Conservation (phyloP, 2,888 invertebrate species). For the Drosophila borealis region DNA sequence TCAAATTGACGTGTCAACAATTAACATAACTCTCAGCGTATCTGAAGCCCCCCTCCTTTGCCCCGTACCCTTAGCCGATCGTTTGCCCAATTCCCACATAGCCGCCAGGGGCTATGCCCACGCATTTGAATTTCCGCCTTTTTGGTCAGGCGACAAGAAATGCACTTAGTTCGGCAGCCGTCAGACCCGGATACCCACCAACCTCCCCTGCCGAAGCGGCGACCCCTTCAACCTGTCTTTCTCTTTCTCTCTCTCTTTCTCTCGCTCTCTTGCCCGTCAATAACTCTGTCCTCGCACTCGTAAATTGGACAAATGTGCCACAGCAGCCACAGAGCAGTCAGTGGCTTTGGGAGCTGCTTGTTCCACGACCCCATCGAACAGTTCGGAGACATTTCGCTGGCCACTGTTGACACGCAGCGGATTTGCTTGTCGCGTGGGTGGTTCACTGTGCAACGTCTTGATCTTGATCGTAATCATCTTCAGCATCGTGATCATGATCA, state of each 20-base stretch:
- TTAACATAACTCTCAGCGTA: slow-evolving; percentile 76
- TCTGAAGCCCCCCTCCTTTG: background rate
- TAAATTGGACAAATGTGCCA: slow-evolving; percentile 55
- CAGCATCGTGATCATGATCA: slow-evolving; percentile 2
- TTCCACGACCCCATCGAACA: slow-evolving; percentile 50
- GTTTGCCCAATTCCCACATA: slow-evolving; percentile 22
- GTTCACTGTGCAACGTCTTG: slow-evolving; percentile 26
- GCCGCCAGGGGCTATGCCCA: slow-evolving; percentile 45
- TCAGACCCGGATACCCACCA: background rate
- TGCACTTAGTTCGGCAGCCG: slow-evolving; percentile 43
- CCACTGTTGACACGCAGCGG: slow-evolving; percentile 41
- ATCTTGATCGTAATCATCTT: slow-evolving; percentile 22
- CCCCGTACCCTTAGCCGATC: slow-evolving; percentile 3
- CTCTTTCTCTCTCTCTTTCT: background rate
- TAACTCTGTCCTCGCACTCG: slow-evolving; percentile 62
- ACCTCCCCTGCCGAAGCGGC: background rate
- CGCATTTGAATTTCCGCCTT: slow-evolving; percentile 73
- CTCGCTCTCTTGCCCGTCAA: slow-evolving; percentile 52
- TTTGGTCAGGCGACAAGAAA: slow-evolving; percentile 40
- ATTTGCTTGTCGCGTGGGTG: slow-evolving; percentile 56
- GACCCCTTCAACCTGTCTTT: background rate
- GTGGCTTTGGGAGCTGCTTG: slow-evolving; percentile 36
- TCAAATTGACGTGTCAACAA: slow-evolving; percentile 82
- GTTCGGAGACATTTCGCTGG: slow-evolving; percentile 51
- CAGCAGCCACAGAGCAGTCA: slow-evolving; percentile 39